These are phyloP conservation scores for Hyposoter dolosus DNA, from an alignment of 2,888 invertebrate species.

Conservation along the genomic window DNA sequence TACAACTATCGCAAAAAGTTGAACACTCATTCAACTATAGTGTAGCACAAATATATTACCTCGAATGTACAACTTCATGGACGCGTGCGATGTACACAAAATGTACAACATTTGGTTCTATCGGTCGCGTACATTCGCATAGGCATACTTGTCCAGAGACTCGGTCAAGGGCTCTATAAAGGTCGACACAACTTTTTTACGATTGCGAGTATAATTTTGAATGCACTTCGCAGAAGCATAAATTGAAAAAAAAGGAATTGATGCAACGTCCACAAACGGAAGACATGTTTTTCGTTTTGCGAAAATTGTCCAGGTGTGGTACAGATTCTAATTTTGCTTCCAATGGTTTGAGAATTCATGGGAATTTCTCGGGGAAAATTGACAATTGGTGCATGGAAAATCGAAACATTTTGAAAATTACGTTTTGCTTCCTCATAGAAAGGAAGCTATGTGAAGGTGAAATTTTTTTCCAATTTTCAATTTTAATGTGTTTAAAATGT, in stretches of 20 bases:
- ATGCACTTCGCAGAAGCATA: background rate
- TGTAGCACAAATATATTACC: background rate
- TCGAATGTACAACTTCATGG: slow-evolving; percentile 1
- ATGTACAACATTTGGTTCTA: background rate
- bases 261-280: background rate
- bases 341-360: background rate
- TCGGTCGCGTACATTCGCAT: background rate
- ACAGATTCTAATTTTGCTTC: background rate
- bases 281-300: background rate
- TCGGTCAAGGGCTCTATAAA: slow-evolving; percentile 6
- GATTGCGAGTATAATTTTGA: background rate
- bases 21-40: background rate
- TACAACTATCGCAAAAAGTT: background rate
- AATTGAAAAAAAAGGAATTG: background rate
- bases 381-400: background rate
- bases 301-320: too few relatives aligned
- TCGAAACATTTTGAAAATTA: background rate
- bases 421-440: too few relatives aligned
- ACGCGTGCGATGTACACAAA: background rate
- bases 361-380: background rate
- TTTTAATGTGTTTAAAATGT: too few relatives aligned
- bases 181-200: background rate
- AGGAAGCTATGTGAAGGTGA: too few relatives aligned
- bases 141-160: background rate
- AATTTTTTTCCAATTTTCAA: too few relatives aligned